Evolutionary conservation across 2,888 invertebrate species (phyloP), one percentile per base, ranked within the genome.

Genomic region (Andrena trimmerana): DNA sequence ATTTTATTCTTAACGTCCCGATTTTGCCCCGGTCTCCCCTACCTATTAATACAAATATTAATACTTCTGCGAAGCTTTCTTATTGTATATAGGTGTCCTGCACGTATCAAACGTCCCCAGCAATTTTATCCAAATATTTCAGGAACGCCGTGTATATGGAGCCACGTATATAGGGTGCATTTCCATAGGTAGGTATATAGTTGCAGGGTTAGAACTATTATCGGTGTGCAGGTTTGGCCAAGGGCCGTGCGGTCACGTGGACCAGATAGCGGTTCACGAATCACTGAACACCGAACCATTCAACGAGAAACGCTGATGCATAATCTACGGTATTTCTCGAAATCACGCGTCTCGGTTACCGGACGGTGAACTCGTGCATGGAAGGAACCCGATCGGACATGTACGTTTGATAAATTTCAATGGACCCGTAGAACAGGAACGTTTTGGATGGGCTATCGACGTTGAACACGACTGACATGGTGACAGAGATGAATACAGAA

Each of bases 191-290:
- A 81, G 62, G 66, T 73, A 63, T 76, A 82, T 75, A 82, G 60
- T 67, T 69, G 68, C 52, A 74, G 36, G 70, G 81, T 79, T 85
- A 86, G 77, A 77, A 80, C 85, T 83, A 87, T 80, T 87, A 87
- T 87, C 81, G 78, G 81, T 31, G 67, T 71, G 78, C 68, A 75
- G 77, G 84, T 84, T 82, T 74, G 66, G 52, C 59, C 73, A 81
- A 87, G 83, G 75, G 75, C 67, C 79, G 83, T 85, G 87, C 87
- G 81, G 87, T 87, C 87, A 84, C 80, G 80, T 82, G 87, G 54
- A 87, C 84, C 87, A 87, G 87, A 87, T 87, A 87, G 87, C 79
- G 83, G 83, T 86, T 86, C 79, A 82, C 87, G 87, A 87, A 81
- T 87, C 87, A 84, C 74, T 81, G 87, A 87, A 69, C 87, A 86